These are phyloP conservation scores for Pelvicachromis taeniatus DNA, from an alignment of 2,113 vertebrate genomes.

Conservation along the genomic window DNA sequence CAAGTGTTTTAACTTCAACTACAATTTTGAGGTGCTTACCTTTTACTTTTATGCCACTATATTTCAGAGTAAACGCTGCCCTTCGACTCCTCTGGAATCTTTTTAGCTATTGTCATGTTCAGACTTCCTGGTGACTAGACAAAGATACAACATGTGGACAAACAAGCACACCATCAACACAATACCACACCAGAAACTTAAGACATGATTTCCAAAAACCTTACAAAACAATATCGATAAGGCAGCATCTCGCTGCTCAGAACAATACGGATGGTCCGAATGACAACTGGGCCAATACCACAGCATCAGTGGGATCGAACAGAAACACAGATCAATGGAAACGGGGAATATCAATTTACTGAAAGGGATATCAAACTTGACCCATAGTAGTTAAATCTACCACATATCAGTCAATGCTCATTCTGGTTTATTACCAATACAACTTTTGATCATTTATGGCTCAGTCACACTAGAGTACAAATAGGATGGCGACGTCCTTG, in stretches of 20 bases:
- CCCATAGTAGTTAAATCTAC: neutral
- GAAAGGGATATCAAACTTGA: fast-evolving
- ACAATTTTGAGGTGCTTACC: neutral
- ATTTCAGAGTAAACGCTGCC: neutral
- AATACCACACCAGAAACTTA: neutral
- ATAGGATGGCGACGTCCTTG: neutral
- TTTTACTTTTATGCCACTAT: neutral
- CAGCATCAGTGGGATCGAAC: neutral
- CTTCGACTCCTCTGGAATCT: neutral
- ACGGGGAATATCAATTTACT: neutral
- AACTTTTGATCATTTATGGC: neutral
- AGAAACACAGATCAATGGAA: neutral
- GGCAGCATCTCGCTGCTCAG: neutral
- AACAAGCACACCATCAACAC: neutral
- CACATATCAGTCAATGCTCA: neutral
- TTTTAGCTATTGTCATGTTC: neutral
- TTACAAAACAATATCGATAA: neutral
- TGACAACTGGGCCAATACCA: neutral
- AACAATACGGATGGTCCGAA: neutral
- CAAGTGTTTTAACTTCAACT: neutral
- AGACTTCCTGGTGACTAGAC: neutral
- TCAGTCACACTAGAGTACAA: neutral
- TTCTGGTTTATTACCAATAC: neutral
- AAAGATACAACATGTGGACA: neutral
- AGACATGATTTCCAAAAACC: fast-evolving